A percentile compares a stretch with the other conserved stretches of the same genome.
Evolutionary conservation across 2,888 invertebrate species (phyloP).

Genomic region (Branchellion lobata): DNA sequence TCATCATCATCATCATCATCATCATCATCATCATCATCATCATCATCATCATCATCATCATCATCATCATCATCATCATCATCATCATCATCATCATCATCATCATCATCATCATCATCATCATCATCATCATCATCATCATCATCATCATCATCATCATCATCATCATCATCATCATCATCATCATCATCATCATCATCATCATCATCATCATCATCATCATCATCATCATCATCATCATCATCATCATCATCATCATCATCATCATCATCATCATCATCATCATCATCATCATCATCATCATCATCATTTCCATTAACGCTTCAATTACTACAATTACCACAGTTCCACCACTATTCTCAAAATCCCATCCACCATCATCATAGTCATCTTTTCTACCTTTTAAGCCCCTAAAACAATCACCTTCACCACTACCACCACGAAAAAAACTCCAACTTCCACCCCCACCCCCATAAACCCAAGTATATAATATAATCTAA

Average conservation of each 20-base stretch:
- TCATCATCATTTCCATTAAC: constrained; percentile 2
- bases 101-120: constrained; percentile 35
- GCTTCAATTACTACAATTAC: no score
- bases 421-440: no score
- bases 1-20: not conserved
- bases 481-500: no score
- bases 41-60: constrained; percentile 28
- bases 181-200: constrained; percentile 27
- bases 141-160: constrained; percentile 20
- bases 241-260: constrained; percentile 43
- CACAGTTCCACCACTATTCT: not conserved
- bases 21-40: constrained; percentile 24
- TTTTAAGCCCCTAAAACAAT: no score
- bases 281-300: constrained; percentile 43
- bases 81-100: constrained; percentile 41
- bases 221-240: constrained; percentile 37
- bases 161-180: constrained; percentile 12
- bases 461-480: no score
- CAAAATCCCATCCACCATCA: constrained; percentile 19
- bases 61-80: constrained; percentile 38
- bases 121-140: constrained; percentile 4
- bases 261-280: constrained; percentile 42
- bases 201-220: constrained; percentile 35
- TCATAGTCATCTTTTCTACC: constrained; percentile 13
- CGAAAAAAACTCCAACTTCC: no score